Evolutionary conservation across 2,888 invertebrate species (phyloP).

Genomic region (Leuctra nigra): DNA sequence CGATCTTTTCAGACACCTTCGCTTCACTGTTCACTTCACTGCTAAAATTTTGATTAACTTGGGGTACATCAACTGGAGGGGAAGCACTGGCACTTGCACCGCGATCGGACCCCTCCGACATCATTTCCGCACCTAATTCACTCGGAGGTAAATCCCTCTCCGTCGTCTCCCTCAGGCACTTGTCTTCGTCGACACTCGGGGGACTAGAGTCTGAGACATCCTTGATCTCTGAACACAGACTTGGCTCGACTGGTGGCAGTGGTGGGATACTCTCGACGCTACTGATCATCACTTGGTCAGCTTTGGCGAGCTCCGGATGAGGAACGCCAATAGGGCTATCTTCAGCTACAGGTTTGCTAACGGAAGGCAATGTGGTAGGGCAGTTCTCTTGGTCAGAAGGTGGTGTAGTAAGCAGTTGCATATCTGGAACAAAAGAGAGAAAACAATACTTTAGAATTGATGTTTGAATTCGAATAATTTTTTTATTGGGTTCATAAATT

Average conservation of each 20-base stretch:
- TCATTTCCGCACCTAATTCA: no score
- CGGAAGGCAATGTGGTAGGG: slow-evolving; percentile 2
- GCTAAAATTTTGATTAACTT: no score
- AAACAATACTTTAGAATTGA: background rate
- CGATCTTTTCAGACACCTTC: no score
- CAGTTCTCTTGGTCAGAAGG: background rate
- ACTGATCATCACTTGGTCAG: background rate
- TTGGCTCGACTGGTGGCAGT: background rate
- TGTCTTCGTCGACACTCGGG: no score
- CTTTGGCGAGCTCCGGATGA: background rate
- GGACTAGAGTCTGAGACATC: no score
- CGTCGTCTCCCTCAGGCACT: slow-evolving; percentile 7
- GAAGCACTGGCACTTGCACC: no score
- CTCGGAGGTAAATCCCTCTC: no score
- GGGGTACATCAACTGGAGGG: no score
- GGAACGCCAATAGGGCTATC: background rate
- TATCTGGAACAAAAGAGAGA: background rate
- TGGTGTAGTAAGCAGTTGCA: background rate
- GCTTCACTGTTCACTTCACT: no score
- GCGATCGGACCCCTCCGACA: no score
- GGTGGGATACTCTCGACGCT: background rate
- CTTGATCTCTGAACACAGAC: background rate
- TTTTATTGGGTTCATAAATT: no score
- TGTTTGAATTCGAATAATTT: no score
- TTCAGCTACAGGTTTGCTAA: background rate